These are phyloP conservation scores for Polydrusus cervinus DNA, from an alignment of 2,888 invertebrate genomes.

Conservation along the genomic window DNA sequence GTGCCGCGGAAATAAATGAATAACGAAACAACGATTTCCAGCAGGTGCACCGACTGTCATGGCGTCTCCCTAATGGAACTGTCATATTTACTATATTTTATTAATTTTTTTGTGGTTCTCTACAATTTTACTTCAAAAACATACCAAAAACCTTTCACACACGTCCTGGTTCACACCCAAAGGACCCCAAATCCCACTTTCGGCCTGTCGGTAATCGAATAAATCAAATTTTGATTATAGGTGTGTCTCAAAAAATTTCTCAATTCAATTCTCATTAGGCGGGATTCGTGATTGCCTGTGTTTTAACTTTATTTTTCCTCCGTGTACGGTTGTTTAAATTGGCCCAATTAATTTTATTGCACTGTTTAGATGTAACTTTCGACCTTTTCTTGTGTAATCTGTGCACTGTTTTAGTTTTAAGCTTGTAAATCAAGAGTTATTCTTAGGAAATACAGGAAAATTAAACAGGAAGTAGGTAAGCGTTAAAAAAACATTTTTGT, in stretches of 20 bases:
- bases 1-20: constrained; percentile 35
- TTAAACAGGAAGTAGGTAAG: constrained; percentile 29
- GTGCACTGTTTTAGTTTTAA: constrained; percentile 12
- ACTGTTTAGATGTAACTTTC: constrained; percentile 37
- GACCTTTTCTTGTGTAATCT: constrained; percentile 30
- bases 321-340: constrained; percentile 43
- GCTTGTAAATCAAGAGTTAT: constrained; percentile 29
- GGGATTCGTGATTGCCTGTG: constrained; percentile 28
- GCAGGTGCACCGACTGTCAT: constrained; percentile 68
- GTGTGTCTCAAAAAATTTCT: constrained; percentile 65
- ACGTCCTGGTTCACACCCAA: background rate
- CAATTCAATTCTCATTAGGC: constrained; percentile 41
- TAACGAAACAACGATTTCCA: constrained; percentile 57
- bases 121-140: background rate
- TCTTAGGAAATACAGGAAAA: constrained; percentile 28
- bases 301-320: constrained; percentile 41
- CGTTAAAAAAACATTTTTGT: constrained; percentile 1
- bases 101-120: constrained; percentile 38
- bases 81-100: constrained; percentile 64
- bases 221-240: constrained; percentile 61
- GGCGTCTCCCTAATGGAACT: constrained; percentile 63
- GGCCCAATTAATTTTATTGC: constrained; percentile 50
- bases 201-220: constrained; percentile 5
- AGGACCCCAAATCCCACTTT: constrained; percentile 3
- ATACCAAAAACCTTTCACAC: background rate